phyloP scores from a whole-genome alignment of 30 jellyfish, hydroid and myxozoan species.

The Aurelia sp. region DNA sequence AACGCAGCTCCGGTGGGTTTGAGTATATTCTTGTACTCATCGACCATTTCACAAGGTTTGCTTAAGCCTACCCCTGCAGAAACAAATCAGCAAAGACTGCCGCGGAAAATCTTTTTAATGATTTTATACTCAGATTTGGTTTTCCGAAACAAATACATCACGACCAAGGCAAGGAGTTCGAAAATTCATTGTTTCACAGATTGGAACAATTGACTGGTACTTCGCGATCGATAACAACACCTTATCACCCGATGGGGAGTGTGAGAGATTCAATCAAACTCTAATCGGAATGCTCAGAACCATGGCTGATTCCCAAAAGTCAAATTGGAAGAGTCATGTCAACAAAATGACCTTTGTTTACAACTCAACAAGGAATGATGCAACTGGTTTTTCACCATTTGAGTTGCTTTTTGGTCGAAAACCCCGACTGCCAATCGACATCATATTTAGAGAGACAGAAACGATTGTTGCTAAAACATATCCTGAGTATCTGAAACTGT shows the following conservation, averaged over 20 bases:
- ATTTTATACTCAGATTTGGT: slow-evolving; percentile 57
- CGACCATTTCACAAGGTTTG: slow-evolving; percentile 44
- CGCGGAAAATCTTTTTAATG: slow-evolving; percentile 45
- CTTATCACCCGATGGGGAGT: slow-evolving; percentile 65
- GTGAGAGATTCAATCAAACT: slow-evolving; percentile 43
- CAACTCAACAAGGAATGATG: slow-evolving; percentile 17
- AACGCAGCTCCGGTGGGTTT: slow-evolving; percentile 49
- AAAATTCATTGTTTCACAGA: slow-evolving; percentile 32
- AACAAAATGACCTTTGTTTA: slow-evolving; percentile 24
- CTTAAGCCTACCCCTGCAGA: slow-evolving; percentile 49
- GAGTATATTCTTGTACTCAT: slow-evolving; percentile 27
- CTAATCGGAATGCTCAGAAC: background rate
- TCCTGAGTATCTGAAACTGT: background rate
- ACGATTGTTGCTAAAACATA: background rate
- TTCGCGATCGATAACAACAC: slow-evolving; percentile 44
- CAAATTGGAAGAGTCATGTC: slow-evolving; percentile 13
- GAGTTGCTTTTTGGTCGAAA: slow-evolving; percentile 18
- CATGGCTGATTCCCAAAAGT: slow-evolving; percentile 7
- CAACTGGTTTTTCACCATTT: slow-evolving; percentile 9
- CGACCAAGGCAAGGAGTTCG: slow-evolving; percentile 71
- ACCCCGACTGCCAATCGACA: slow-evolving; percentile 18
- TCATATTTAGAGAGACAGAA: background rate
- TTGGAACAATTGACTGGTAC: slow-evolving; percentile 13
- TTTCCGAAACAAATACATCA: slow-evolving; percentile 45
- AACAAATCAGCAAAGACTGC: slow-evolving; percentile 64